Evolutionary conservation across 1,140 invertebrate species (phyloP).

Genomic region (Macrocentrus cingulum): DNA sequence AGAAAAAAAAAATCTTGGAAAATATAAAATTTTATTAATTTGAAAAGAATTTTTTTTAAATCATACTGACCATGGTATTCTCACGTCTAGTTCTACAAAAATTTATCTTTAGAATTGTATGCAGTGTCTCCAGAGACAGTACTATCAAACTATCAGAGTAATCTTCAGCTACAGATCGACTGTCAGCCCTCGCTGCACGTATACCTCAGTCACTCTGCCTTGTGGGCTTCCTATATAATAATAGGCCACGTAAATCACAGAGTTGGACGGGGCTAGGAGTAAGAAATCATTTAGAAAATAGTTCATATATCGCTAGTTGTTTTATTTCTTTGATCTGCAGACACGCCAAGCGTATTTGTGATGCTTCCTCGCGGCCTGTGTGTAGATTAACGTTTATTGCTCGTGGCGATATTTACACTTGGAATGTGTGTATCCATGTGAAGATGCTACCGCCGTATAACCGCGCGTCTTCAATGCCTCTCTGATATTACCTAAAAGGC

Average conservation of each 20-base stretch:
- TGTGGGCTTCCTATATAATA: neutral
- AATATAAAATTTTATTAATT: no score
- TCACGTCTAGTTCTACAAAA: no score
- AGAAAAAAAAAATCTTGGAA: no score
- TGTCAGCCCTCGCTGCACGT: constrained; percentile 3
- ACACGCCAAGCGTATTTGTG: neutral
- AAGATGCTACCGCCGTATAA: constrained; percentile 2
- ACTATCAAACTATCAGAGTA: constrained; percentile 17
- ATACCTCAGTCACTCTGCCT: neutral
- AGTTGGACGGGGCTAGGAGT: neutral
- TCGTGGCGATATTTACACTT: constrained; percentile 19
- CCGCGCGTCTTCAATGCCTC: constrained; percentile 6
- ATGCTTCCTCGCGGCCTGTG: constrained; percentile 13
- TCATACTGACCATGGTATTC: no score
- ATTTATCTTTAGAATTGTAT: constrained; percentile 18
- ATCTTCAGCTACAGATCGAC: constrained; percentile 15
- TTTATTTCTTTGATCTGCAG: constrained; percentile 1
- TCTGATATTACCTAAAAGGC: constrained; percentile 21
- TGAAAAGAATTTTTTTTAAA: no score
- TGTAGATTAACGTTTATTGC: constrained; percentile 28
- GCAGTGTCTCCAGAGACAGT: neutral
- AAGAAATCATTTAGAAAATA: constrained; percentile 10
- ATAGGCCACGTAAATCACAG: constrained; percentile 6
- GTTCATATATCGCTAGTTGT: no score
- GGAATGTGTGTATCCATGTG: neutral